phyloP scores from a whole-genome alignment of 1,140 invertebrate genomes.

The Phthorimaea operculella region DNA sequence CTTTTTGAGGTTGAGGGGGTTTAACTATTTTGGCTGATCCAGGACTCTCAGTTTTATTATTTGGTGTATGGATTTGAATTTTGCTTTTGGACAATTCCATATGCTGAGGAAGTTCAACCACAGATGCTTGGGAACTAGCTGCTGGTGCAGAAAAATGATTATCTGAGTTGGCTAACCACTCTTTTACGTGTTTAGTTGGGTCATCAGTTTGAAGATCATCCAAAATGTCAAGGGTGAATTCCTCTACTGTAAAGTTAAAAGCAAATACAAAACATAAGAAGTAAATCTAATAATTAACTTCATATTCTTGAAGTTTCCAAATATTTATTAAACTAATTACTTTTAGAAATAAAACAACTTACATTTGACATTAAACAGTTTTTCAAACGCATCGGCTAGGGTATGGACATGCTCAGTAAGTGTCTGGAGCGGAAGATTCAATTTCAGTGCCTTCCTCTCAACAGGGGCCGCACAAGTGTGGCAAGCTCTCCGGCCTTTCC shows the following conservation, averaged over 20 bases:
- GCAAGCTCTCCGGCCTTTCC: conserved; percentile 33
- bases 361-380: conserved; percentile 44
- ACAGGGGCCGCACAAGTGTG: conserved; percentile 28
- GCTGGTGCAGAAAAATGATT: conserved; percentile 50
- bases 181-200: conserved; percentile 43
- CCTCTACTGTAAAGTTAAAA: conserved; percentile 48
- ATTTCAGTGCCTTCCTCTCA: conserved; percentile 29
- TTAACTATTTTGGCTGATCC: conserved; percentile 25
- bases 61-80: conserved; percentile 36
- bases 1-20: conserved; percentile 34
- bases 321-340: no score
- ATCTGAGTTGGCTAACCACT: conserved; percentile 50
- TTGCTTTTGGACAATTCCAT: conserved; percentile 30
- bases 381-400: conserved; percentile 35
- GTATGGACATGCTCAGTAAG: conserved; percentile 33
- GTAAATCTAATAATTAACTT: no score
- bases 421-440: conserved; percentile 36
- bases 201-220: conserved; percentile 19
- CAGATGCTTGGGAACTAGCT: conserved; percentile 26
- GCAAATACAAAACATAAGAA: no score
- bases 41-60: conserved; percentile 22
- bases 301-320: no score
- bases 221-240: conserved; percentile 26
- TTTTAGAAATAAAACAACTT: conserved; percentile 22
- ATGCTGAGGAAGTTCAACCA: conserved; percentile 23